These are phyloP conservation scores for Apamea monoglypha DNA, from an alignment of 2,888 invertebrate species.

Conservation along the genomic window DNA sequence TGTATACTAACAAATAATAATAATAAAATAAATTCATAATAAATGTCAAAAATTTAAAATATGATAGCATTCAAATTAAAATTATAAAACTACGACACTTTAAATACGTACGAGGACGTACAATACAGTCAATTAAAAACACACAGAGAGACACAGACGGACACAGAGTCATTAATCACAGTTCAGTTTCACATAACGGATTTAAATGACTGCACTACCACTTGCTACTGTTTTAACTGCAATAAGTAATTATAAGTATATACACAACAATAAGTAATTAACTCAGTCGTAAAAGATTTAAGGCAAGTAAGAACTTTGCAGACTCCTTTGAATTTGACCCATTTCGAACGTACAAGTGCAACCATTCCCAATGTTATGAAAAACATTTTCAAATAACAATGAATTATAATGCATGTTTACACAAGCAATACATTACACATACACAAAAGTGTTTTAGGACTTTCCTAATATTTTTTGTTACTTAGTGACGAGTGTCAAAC, in stretches of 20 bases:
- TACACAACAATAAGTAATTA: not conserved
- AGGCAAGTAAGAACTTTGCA: not conserved
- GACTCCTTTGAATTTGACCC: slow-evolving; percentile 6
- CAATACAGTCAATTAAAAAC: no score
- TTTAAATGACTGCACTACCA: slow-evolving; percentile 8
- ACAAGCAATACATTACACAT: not conserved
- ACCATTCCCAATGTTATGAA: not conserved
- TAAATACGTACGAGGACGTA: no score
- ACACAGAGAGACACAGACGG: no score
- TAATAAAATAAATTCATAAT: no score
- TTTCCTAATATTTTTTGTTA: slow-evolving; percentile 55
- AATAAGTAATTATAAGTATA: not conserved
- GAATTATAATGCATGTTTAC: not conserved
- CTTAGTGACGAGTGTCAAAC: slow-evolving; percentile 78
- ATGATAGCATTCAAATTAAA: no score
- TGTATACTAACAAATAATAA: no score
- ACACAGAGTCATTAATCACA: no score
- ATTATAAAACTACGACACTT: no score
- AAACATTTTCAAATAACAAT: not conserved
- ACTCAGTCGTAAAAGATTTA: not conserved
- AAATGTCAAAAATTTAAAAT: no score
- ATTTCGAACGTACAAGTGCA: not conserved
- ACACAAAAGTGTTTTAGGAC: slow-evolving; percentile 32
- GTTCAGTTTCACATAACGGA: slow-evolving; percentile 22
- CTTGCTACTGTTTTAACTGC: slow-evolving; percentile 1